Evolutionary conservation across 2,113 vertebrate species (phyloP), one percentile per base, ranked within the genome.

Genomic region (Cygnus atratus): DNA sequence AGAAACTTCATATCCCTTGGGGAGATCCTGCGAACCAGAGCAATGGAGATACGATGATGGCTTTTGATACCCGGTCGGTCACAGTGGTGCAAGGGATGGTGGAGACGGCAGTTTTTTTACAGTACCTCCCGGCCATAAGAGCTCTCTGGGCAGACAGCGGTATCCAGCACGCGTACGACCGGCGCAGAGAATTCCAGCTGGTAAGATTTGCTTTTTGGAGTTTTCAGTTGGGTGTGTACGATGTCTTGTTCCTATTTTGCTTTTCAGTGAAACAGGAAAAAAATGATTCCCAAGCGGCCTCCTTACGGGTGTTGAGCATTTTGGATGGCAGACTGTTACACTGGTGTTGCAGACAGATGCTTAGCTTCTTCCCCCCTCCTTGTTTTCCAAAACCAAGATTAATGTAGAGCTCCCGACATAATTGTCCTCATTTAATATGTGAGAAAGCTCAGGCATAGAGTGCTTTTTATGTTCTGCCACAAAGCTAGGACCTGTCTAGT

Each of bases 1-100:
- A 99, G 97, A 99, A 99, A 96, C 99, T 99, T 87, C 99, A 99
- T 96, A 99, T 99, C 95, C 99, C 99, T 1, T 99, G 99, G 99
- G 99, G 99, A 84, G 98, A 99, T 75, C 94, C 98, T 1, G 91
- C 97, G 39, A 99, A 99, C 98, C 99, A 99, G 84, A 92, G 84
- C 31, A 97, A 98, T 0, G 99, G 99, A 2, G 98, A 99, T 79
- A 97, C 89, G 50, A 88, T 99, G 98, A 99, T 99, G 99, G 98
- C 98, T 1, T 99, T 99, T 24, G 99, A 99, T 94, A 99, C 99
- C 2, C 98, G 99, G 3, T 98, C 99, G 0, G 96, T 98, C 28
- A 96, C 96, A 84, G 98, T 98, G 94, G 97, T 87, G 26, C 98
- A 98, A 52, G 99, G 99, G 46, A 98, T 98, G 98, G 98, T 99